Evolutionary conservation across 2,888 invertebrate species (phyloP).

Genomic region (Hypsopygia costalis): DNA sequence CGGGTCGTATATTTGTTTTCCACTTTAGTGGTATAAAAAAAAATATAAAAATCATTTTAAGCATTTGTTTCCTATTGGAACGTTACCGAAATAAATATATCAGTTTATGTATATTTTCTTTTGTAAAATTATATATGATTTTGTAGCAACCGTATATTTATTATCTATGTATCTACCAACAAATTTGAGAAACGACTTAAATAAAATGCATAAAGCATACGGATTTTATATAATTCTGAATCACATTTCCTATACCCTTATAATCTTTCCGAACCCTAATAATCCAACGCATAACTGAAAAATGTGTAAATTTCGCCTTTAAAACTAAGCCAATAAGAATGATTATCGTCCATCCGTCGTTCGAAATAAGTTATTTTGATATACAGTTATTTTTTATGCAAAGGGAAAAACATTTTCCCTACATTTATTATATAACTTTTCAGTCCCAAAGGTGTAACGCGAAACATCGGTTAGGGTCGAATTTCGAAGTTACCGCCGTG

Average conservation of each 20-base stretch:
- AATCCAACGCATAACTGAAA: not conserved
- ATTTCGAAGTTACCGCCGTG: slow-evolving; percentile 25
- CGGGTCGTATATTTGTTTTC: no score
- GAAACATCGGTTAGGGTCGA: slow-evolving; percentile 23
- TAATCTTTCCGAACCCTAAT: slow-evolving; percentile 6
- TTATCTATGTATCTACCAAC: no score
- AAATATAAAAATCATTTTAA: no score
- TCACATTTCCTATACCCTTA: slow-evolving; percentile 5
- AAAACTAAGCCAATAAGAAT: slow-evolving; percentile 2
- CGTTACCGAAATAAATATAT: no score
- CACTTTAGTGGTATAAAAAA: no score
- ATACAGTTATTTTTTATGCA: slow-evolving; percentile 11
- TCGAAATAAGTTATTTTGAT: slow-evolving; percentile 15
- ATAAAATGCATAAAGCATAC: no score
- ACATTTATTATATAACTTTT: slow-evolving; percentile 38
- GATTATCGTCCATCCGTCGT: slow-evolving; percentile 10
- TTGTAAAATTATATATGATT: no score
- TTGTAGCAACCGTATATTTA: no score
- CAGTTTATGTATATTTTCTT: no score
- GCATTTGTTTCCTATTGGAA: no score
- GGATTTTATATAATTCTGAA: slow-evolving; percentile 2
- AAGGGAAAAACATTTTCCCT: slow-evolving; percentile 23
- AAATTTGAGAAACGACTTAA: no score
- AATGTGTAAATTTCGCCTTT: slow-evolving; percentile 3
- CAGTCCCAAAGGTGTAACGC: slow-evolving; percentile 30